Evolutionary conservation across 2,888 invertebrate genomes (phyloP).

Genomic region (Adela reaumurella): DNA sequence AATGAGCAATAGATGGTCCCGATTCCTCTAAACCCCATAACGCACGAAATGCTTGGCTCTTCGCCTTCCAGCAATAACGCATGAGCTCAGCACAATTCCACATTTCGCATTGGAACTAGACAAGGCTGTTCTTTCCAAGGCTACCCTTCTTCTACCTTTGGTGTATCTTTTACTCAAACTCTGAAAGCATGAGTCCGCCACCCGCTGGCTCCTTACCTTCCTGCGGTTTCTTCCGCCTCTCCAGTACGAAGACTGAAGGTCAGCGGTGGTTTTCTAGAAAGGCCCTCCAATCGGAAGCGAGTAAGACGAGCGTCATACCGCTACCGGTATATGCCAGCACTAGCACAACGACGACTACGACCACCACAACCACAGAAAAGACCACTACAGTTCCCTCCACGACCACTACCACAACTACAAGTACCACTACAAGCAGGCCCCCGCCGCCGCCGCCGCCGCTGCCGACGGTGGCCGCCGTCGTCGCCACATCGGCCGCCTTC

Average conservation of each 20-base stretch:
- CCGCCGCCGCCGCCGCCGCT: slow-evolving; percentile 23
- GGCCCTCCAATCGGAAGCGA: neutral
- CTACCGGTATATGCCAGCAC: slow-evolving; percentile 9
- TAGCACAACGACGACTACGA: slow-evolving; percentile 20
- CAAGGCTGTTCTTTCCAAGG: too few relatives aligned
- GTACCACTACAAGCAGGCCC: slow-evolving; percentile 31
- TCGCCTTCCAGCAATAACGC: too few relatives aligned
- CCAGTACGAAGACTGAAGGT: neutral
- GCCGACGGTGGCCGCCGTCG: slow-evolving; percentile 19
- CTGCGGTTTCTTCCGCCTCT: neutral
- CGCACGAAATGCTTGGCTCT: too few relatives aligned
- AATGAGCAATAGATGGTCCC: too few relatives aligned
- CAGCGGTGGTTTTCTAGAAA: neutral
- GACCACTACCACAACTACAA: slow-evolving; percentile 39
- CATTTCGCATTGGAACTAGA: too few relatives aligned
- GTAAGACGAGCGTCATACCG: slow-evolving; percentile 18
- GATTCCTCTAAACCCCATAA: too few relatives aligned
- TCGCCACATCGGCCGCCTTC: neutral
- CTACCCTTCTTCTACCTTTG: too few relatives aligned
- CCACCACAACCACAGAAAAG: slow-evolving; percentile 26
- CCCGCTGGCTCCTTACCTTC: neutral
- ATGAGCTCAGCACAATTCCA: too few relatives aligned
- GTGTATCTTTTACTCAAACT: too few relatives aligned
- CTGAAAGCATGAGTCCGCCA: neutral
- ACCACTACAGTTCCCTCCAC: slow-evolving; percentile 34